These are phyloP conservation scores for Zaprionus bogoriensis DNA, from an alignment of 2,888 invertebrate species.

Conservation along the genomic window DNA sequence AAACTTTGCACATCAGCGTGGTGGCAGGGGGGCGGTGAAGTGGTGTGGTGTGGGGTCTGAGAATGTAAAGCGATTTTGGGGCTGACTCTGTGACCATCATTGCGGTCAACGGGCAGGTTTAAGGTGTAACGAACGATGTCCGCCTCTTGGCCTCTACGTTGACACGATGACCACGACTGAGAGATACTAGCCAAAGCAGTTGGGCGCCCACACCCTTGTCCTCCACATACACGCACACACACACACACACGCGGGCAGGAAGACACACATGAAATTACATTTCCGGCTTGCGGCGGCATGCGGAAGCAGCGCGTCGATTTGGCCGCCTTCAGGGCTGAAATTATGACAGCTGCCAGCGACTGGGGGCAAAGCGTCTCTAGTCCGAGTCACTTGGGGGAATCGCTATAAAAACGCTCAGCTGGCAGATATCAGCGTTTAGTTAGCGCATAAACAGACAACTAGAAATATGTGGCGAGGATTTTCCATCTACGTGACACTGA, in stretches of 20 bases:
- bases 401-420: conserved; percentile 44
- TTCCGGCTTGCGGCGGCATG: conserved; percentile 61
- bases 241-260: neutral
- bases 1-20: conserved; percentile 67
- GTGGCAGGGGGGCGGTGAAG: neutral
- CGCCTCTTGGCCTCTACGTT: conserved; percentile 64
- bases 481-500: conserved; percentile 23
- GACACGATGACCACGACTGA: conserved; percentile 56
- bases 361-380: neutral
- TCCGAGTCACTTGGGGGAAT: neutral
- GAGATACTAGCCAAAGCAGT: conserved; percentile 37
- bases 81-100: conserved; percentile 68
- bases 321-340: conserved; percentile 65
- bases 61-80: conserved; percentile 64
- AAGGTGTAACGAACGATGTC: conserved; percentile 73
- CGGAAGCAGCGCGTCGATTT: conserved; percentile 66
- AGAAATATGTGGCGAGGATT: conserved; percentile 57
- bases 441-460: conserved; percentile 33
- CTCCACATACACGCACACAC: conserved; percentile 7
- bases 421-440: conserved; percentile 48
- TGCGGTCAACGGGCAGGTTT: conserved; percentile 68
- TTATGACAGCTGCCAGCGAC: conserved; percentile 62
- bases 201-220: conserved; percentile 24
- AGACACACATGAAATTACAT: conserved; percentile 59
- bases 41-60: neutral